Conservation (phyloP, 2,113 vertebrate genomes). For the Tachycineta bicolor region DNA sequence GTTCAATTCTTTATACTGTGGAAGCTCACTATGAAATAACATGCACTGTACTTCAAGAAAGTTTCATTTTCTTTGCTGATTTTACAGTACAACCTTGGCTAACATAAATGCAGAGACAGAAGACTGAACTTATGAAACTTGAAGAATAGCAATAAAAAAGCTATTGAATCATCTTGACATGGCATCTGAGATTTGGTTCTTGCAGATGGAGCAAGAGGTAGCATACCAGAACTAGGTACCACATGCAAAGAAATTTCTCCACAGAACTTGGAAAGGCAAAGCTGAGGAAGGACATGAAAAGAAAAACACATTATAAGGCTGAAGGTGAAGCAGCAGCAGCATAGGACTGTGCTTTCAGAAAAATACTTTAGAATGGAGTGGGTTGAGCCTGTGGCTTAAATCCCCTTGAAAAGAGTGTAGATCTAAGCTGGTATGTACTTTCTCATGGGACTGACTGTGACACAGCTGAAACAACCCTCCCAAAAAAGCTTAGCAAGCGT, state of each 20-base stretch:
- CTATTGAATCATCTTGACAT: not conserved
- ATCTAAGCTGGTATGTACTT: not conserved
- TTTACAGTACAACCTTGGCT: not conserved
- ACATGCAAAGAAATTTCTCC: not conserved
- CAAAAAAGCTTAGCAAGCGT: fast-evolving
- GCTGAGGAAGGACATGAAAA: not conserved
- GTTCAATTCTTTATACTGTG: not conserved
- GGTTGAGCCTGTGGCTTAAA: not conserved
- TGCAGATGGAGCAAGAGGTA: not conserved
- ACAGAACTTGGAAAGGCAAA: not conserved
- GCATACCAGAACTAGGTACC: not conserved
- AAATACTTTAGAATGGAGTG: not conserved
- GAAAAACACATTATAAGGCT: not conserved
- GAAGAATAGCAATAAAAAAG: not conserved
- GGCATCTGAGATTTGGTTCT: not conserved
- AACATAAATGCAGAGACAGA: not conserved
- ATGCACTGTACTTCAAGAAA: not conserved
- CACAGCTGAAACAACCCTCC: not conserved
- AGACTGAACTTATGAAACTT: not conserved
- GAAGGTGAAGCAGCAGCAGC: not conserved
- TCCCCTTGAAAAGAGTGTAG: not conserved
- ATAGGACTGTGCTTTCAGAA: not conserved
- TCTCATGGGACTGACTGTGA: not conserved
- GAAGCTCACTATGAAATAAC: not conserved
- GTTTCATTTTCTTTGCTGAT: not conserved